Evolutionary conservation across 2,113 vertebrate species (phyloP).

Genomic region (Entelurus aequoreus): DNA sequence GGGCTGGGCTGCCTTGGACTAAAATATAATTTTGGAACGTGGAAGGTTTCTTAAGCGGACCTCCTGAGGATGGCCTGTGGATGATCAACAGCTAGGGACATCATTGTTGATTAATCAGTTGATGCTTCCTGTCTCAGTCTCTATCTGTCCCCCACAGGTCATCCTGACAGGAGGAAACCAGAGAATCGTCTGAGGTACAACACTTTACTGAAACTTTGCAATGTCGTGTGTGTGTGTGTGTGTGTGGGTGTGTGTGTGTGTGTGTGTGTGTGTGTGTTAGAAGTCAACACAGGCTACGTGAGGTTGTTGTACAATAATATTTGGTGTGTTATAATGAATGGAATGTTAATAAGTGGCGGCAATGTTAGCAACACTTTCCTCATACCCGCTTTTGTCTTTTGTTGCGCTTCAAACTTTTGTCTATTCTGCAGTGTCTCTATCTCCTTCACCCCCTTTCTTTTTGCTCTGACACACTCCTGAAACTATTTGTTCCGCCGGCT

Average conservation of each 20-base stretch:
- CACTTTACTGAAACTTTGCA: not conserved
- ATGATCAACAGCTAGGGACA: not conserved
- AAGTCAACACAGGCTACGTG: no score
- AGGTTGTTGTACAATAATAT: no score
- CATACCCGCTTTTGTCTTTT: not conserved
- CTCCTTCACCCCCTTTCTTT: not conserved
- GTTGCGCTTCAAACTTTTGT: not conserved
- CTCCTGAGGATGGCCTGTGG: not conserved
- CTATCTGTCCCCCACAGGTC: slow-evolving; percentile 32
- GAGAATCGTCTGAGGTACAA: slow-evolving; percentile 63
- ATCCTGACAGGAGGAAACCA: slow-evolving; percentile 51
- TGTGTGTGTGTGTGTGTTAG: not conserved
- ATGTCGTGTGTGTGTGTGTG: no score
- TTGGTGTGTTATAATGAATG: no score
- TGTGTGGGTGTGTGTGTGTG: no score
- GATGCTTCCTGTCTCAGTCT: not conserved
- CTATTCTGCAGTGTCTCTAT: not conserved
- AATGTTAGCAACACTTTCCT: no score
- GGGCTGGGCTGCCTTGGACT: not conserved
- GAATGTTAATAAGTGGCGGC: no score
- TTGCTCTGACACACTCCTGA: slow-evolving; percentile 45
- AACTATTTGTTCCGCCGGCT: slow-evolving; percentile 42
- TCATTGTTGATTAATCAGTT: not conserved
- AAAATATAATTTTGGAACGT: not conserved
- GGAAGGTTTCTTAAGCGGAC: not conserved